Base-by-base conservation (phyloP, 2,797 vertebrate species). In the Mus minutoides region DNA sequence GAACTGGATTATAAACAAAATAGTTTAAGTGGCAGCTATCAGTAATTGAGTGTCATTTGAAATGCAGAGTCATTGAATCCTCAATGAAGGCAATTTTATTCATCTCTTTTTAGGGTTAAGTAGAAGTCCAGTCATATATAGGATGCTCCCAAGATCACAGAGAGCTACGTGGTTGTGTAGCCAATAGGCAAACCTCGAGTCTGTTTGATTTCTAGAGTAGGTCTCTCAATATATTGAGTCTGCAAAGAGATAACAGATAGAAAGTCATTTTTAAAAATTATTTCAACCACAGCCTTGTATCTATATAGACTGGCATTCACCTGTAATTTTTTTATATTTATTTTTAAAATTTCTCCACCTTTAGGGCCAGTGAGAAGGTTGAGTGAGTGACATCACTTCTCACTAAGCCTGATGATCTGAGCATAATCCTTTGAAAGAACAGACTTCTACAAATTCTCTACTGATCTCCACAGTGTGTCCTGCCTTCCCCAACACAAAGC, bases 321-420 rank as follows among this genome's bases (percentile, higher is more conserved):
- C 37, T 85, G 0, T 71, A 92, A 75, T 71, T 83, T 29, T 58
- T 93, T 96, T 40, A 83, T 19, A 90, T 11, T 34, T 29, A 76
- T n/a, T 91, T 78, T 94, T 40, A 77, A 29, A 46, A 91, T 94
- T 60, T 88, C 79, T 88, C 3, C 13, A 78, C 37, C 58, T 91
- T 21, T 91, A n/a, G 54, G 17, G 69, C 9, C 16, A 75, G n/a
- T 58, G 52, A 88, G 52, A 71, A 54, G 67, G 49, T 26, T 56
- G 24, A 6, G 26, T 17, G 49, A 9, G 13, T 56, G 29, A 31
- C 2, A 54, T 24, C 22, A 54, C 14, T 19, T 40, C 3, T 40
- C 24, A 40, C 13, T 37, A 56, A 46, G 69, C 9, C 37, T 75
- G 86, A 58, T 60, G 37, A 43, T 1, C 26, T 60, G 37, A 75